Evolutionary conservation across 2,888 invertebrate genomes (phyloP).

Genomic region (Maniola hyperantus): DNA sequence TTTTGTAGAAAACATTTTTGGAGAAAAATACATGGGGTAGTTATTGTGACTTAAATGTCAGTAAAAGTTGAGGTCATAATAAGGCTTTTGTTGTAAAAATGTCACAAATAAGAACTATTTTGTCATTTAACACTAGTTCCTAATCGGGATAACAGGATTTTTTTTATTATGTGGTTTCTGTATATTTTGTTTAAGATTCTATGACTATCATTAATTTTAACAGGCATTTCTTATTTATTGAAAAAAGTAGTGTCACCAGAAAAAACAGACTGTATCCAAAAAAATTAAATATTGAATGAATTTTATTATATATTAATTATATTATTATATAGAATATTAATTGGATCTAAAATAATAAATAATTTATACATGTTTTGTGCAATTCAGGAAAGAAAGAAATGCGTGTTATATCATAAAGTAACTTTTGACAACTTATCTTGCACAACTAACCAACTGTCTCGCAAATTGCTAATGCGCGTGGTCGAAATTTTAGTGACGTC

Average conservation of each 20-base stretch:
- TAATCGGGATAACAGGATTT: constrained; percentile 6
- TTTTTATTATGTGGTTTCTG: constrained; percentile 1
- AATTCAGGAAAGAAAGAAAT: background rate
- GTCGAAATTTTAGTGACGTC: no score
- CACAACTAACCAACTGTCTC: background rate
- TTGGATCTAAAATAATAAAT: background rate
- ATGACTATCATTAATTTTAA: background rate
- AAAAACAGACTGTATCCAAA: background rate
- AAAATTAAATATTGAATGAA: background rate
- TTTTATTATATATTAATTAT: no score
- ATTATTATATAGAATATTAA: no score
- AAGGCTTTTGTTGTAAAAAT: background rate
- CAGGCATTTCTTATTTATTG: background rate
- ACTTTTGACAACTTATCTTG: background rate
- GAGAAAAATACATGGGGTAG: background rate
- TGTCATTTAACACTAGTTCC: constrained; percentile 5
- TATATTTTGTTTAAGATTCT: background rate
- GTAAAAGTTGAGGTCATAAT: constrained; percentile 1
- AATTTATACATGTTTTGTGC: background rate
- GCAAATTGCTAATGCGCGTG: no score
- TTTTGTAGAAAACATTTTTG: no score
- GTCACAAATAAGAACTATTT: constrained; percentile 7
- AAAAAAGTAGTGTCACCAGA: background rate
- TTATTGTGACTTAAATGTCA: background rate
- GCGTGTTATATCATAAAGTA: background rate